Base-by-base conservation (phyloP, 1,140 invertebrate species). In the Euwallacea similis region DNA sequence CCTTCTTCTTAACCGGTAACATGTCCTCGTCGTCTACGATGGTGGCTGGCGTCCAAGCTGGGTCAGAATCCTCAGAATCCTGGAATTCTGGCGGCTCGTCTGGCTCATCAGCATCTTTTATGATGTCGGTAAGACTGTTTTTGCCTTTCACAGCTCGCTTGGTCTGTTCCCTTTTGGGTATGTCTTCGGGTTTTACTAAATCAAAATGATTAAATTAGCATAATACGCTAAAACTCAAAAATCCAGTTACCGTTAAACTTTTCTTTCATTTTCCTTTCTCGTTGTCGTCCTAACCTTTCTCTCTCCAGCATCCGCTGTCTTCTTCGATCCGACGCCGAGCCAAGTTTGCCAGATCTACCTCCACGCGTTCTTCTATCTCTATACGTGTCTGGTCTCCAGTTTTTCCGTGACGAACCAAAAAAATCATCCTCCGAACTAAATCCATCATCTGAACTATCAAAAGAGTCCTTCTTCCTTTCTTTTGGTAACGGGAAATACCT, bases 401-500 rank as follows among this genome's bases (percentile, higher is more conserved):
- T 74, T 33, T 72, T 81, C 41, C 63, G 47, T 15, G 21, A 42
- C 81, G 16, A 58, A 7, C 64, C 76, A 60, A 80, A 79, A 79
- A 90, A 87, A 77, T 89, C 88, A 65, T 90, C 88, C 41, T 88
- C 87, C 47, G 84, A 84, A 43, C 87, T 87, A 74, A 88, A 87
- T 6, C 86, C 85, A 75, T 89, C 88, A 73, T 90, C 88, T 56
- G 87, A 87, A 53, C 87, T 89, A 74, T 90, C 88, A 66, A 88
- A 89, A 73, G 86, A 87, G 66, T 87, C 81, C 53, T 83, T 85
- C 76, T 90, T 90, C 44, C 89, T 83, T 73, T 90, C 88, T 75
- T 91, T 91, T 33, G 89, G 88, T 62, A 90, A 80, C n/a, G 88
- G 88, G 79, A 90, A 91, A 77, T 90, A 91, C 46, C 70, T 71